Evolutionary conservation across 2,113 vertebrate genomes (phyloP), one percentile per base, ranked within the genome.

Genomic region (Scalopus aquaticus): DNA sequence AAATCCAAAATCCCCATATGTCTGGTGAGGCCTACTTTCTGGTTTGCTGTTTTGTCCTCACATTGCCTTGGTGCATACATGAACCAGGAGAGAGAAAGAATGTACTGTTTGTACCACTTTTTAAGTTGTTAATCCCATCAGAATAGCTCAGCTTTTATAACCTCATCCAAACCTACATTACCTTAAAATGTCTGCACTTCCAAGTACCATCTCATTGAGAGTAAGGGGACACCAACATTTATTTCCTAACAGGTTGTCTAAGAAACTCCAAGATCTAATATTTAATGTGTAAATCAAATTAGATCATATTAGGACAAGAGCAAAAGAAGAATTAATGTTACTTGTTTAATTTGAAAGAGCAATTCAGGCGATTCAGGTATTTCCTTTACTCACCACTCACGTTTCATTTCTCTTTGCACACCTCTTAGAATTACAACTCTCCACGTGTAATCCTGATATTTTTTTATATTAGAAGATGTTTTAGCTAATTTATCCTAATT

Each of bases 201-300:
- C 39, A 84, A 13, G 35, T 49, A 37, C 26, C 28, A 49, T 69
- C 6, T 39, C 20, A 35, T 28, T n/a, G 65, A 32, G 9, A 5
- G 9, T 24, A 51, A 70, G 51, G 28, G 9, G 6, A 54, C 12
- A 77, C 39, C 42, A 35, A 28, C 1, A 44, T 62, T 62, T 10
- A 6, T 2, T 51, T 10, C 9, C 13, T n/a, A 39, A 6, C 1
- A 28, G 2, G 42, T 5, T 42, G 5, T 54, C 22, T 22, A 20
- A 94, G 42, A 82, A 83, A 54, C 19, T 77, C 39, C 51, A 2
- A 89, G 19, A 74, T 0, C 10, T 44, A 64, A 37, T 56, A 4
- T 64, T 92, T 54, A 64, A 76, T 65, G 1, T 19, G 6, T 86
- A 5, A 0, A 1, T 64, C 69, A 13, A 51, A 37, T 32, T 86